phyloP scores from a whole-genome alignment of 2,888 invertebrate genomes.

The Noctua fimbriata region DNA sequence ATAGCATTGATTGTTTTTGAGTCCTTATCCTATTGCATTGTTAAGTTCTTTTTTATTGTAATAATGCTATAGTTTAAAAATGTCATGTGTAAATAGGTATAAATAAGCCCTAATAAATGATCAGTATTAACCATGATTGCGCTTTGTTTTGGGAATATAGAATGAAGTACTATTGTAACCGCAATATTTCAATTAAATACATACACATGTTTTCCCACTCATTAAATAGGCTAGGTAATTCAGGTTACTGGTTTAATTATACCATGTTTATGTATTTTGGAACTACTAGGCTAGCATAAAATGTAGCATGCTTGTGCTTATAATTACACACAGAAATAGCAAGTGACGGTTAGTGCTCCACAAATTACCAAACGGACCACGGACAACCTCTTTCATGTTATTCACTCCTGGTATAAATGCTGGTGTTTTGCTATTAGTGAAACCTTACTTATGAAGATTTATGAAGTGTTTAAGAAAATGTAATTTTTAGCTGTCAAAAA shows the following conservation, averaged over 20 bases:
- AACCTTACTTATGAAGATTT: constrained; percentile 13
- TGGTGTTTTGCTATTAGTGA: neutral
- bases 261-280: constrained; percentile 2
- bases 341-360: neutral
- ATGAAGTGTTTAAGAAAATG: constrained; percentile 25
- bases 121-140: constrained; percentile 1
- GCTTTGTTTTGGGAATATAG: neutral
- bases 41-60: neutral
- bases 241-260: constrained; percentile 1
- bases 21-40: neutral
- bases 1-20: constrained; percentile 2
- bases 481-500: neutral
- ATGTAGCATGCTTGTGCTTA: constrained; percentile 19
- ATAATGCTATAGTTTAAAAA: neutral
- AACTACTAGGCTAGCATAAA: constrained; percentile 10
- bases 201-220: neutral
- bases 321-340: neutral
- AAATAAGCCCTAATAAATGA: constrained; percentile 3
- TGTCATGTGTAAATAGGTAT: neutral
- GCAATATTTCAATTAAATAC: constrained; percentile 1
- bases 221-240: neutral
- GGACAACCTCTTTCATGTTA: constrained; percentile 48
- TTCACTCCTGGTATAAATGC: constrained; percentile 37
- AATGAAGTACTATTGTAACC: constrained; percentile 4
- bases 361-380: constrained; percentile 12